A percentile compares a stretch with the other conserved stretches of the same genome.
Evolutionary conservation across 1,140 invertebrate species (phyloP).

Genomic region (Papilio xuthus): DNA sequence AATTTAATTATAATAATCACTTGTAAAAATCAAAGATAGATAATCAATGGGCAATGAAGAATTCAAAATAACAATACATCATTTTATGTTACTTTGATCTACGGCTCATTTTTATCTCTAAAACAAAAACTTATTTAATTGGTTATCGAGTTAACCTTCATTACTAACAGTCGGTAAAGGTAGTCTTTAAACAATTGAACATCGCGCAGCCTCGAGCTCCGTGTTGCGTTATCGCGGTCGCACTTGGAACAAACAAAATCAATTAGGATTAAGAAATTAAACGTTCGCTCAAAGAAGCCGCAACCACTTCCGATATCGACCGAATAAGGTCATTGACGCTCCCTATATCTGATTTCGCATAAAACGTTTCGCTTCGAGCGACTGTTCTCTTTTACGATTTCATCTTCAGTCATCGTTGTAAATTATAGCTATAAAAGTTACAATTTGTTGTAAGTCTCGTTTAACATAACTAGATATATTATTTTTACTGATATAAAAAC

Average conservation of each 20-base stretch:
- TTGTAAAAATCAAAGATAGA: background rate
- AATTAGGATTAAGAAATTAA: constrained; percentile 80
- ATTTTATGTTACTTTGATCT: constrained; percentile 3
- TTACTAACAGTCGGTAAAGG: background rate
- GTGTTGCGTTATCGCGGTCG: constrained; percentile 61
- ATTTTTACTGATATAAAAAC: constrained; percentile 1
- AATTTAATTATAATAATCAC: background rate
- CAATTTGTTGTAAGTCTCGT: constrained; percentile 38
- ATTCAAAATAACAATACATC: background rate
- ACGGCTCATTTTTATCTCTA: constrained; percentile 13
- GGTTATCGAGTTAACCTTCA: constrained; percentile 11
- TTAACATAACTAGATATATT: constrained; percentile 37
- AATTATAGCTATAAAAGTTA: constrained; percentile 41
- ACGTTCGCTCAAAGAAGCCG: constrained; percentile 67
- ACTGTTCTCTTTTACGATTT: constrained; percentile 51
- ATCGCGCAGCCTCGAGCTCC: constrained; percentile 47
- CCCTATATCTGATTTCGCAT: constrained; percentile 58
- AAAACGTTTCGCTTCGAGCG: constrained; percentile 51
- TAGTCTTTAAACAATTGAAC: constrained; percentile 57
- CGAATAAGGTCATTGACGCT: constrained; percentile 61
- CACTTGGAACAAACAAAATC: constrained; percentile 74
- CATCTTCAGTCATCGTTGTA: constrained; percentile 38
- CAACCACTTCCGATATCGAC: constrained; percentile 56
- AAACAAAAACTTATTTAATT: constrained; percentile 24
- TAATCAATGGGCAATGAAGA: background rate